Base-by-base conservation (phyloP, 1,140 invertebrate species). In the Eulimnadia texana region DNA sequence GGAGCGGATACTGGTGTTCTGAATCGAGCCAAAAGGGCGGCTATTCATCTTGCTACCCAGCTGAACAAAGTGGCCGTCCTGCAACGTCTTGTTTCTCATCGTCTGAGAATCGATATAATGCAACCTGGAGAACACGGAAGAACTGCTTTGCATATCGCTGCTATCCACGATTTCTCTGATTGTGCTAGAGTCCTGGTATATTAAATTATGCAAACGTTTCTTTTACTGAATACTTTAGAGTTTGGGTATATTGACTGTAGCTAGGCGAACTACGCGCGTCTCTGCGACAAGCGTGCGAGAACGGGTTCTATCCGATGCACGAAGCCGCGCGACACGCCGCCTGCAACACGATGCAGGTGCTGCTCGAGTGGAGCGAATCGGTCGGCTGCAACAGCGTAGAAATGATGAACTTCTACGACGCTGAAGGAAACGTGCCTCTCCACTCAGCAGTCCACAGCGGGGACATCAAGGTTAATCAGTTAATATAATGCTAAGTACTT, bases 221-320 rank as follows among this genome's bases (percentile, higher is more conserved):
- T 25, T 3, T 27, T n/a, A n/a, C n/a, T n/a, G n/a, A n/a, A n/a
- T n/a, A n/a, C n/a, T n/a, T n/a, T n/a, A n/a, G n/a, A n/a, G n/a
- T n/a, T 2, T 42, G 19, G 20, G 3, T 24, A 24, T n/a, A 0
- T 42, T 42, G 33, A 42, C 6, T 42, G 33, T 70, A 88, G 85
- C 82, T 88, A 51, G 80, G 79, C 42, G 81, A 86, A 64, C 79
- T 86, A 64, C 82, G 79, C 64, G 84, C 83, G 52, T 80, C 79
- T 69, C 82, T 82, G 23, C 79, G 82, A 66, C 78, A 77, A 63
- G 79, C 82, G 1, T 90, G 88, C 74, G 84, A 87, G 70, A 86
- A 88, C 74, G 89, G 89, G 11, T 90, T 86, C 71, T 90, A 88
- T 72, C 86, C 89, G 2, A 90, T 92, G 62, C 89, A 92, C 70